Base-by-base conservation (phyloP, 2,113 vertebrate species). In the Crocuta crocuta region DNA sequence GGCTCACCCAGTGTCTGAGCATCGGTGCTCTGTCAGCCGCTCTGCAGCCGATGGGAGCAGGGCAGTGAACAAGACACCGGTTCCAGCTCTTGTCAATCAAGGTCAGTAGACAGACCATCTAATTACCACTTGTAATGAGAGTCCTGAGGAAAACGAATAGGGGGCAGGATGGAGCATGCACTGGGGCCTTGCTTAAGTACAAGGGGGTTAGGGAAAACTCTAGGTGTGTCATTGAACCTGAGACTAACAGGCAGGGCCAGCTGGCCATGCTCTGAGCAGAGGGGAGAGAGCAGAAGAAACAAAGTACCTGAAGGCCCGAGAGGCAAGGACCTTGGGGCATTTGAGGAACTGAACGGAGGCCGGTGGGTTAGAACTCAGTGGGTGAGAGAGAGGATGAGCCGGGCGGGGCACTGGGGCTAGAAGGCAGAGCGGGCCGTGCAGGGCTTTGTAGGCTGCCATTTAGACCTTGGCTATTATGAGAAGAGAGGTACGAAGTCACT, bases 261-360 rank as follows among this genome's bases (percentile, higher is more conserved):
- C 53, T 6, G 24, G 74, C 16, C 39, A 3, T 15, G 28, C 21
- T n/a, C 55, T 1, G 21, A 31, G 11, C 4, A 5, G 15, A 76
- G n/a, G 45, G 50, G 21, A 94, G 10, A 48, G 48, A 63, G 50
- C 2, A 86, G 50, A 85, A 50, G 82, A 23, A 50, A 7, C 15
- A 13, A 9, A 0, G 1, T 0, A 21, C 7, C 1, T 1, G 1
- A 8, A 76, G 50, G 31, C 12, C 19, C 1, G 45, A 63, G 16
- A 5, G 85, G 35, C 53, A 81, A 55, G 17, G 4, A 33, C 24
- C 7, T 0, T 11, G 17, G 61, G 12, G 53, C 11, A 0, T 5
- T 10, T 2, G 33, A 84, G 71, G 48, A 50, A 5, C 9, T 10
- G n/a, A 33, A 4, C 0, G 5, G 86, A 78, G 39, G 70, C 13